These are phyloP conservation scores for Antheraea mylitta DNA, from an alignment of 1,140 invertebrate genomes.

Conservation along the genomic window DNA sequence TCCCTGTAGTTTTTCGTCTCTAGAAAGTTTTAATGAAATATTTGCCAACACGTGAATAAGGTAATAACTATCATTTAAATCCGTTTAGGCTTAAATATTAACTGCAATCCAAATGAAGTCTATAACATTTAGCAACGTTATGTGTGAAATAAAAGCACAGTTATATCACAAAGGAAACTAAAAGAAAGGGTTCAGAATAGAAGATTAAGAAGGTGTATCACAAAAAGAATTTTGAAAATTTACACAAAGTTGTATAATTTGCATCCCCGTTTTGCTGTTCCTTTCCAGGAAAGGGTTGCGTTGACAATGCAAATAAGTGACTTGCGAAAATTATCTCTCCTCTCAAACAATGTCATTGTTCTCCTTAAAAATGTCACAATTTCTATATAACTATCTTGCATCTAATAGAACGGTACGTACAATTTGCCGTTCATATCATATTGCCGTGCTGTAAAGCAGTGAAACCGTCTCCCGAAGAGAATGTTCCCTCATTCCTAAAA, in stretches of 20 bases:
- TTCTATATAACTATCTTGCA: neutral
- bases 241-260: slow-evolving; percentile 3
- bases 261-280: neutral
- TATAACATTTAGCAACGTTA: too few species aligned
- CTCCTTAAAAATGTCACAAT: neutral
- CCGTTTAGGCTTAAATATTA: too few species aligned
- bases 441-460: too few species aligned
- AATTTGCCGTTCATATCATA: neutral
- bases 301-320: slow-evolving; percentile 3
- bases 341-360: neutral
- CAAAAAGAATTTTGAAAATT: neutral
- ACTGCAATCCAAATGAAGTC: too few species aligned
- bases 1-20: too few species aligned
- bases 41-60: too few species aligned
- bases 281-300: neutral
- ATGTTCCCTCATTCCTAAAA: too few species aligned
- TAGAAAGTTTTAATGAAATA: too few species aligned
- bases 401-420: neutral
- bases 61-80: too few species aligned
- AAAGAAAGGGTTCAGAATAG: neutral
- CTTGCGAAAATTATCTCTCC: neutral
- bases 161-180: neutral
- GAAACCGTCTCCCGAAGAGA: too few species aligned
- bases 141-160: neutral
- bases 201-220: neutral